phyloP scores from a whole-genome alignment of 53 echinoderm and acorn worm genomes.

The Antedon mediterranea region DNA sequence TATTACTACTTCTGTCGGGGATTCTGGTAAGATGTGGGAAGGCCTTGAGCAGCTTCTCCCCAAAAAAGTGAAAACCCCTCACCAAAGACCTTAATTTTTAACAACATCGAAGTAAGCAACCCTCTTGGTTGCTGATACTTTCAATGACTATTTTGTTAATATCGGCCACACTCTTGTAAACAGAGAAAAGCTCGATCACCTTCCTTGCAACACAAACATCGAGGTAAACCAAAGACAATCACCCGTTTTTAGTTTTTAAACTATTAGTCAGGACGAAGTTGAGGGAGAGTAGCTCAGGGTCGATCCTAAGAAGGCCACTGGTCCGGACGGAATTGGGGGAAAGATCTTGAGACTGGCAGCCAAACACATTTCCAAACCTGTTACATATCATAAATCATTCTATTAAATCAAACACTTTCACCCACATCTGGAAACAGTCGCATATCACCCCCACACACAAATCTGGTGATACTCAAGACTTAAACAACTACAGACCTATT shows the following conservation, averaged over 20 bases:
- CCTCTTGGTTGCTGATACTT: background rate
- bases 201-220: too few relatives aligned
- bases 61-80: background rate
- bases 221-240: too few relatives aligned
- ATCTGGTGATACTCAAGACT: background rate
- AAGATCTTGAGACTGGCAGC: background rate
- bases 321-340: background rate
- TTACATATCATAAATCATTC: background rate
- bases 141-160: background rate
- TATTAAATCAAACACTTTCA: background rate
- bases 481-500: background rate
- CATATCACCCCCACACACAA: background rate
- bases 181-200: too few relatives aligned
- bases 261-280: too few relatives aligned
- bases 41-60: background rate
- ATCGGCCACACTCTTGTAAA: background rate
- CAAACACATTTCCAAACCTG: background rate
- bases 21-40: background rate
- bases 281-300: background rate
- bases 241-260: too few relatives aligned
- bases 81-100: background rate
- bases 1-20: background rate
- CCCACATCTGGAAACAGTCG: background rate
- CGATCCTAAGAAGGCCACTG: background rate
- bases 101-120: background rate